These are phyloP conservation scores for Eurytoma californica DNA, from an alignment of 2,888 invertebrate genomes.

Conservation along the genomic window DNA sequence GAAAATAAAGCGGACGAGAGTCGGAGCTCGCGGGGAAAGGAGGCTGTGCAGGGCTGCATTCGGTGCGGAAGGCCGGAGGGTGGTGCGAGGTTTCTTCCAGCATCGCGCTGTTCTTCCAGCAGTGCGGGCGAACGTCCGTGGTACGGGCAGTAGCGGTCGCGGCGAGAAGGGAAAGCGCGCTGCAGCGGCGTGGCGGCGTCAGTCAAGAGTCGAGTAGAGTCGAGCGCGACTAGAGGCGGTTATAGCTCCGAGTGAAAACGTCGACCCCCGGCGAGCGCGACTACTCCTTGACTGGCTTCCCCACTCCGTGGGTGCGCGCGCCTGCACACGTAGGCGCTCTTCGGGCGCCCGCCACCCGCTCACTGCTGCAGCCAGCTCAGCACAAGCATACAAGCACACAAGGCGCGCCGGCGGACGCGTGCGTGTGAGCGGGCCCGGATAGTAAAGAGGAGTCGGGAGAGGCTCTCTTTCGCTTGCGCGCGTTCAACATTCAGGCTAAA, in stretches of 20 bases:
- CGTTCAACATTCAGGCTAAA: slow-evolving; percentile 65
- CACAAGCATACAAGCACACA: not conserved
- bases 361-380: not conserved
- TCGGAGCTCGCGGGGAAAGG: not conserved
- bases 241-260: slow-evolving; percentile 53
- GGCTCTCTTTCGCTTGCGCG: slow-evolving; percentile 26
- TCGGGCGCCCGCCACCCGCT: not conserved
- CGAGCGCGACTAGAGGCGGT: slow-evolving; percentile 36
- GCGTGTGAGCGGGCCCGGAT: too few relatives aligned
- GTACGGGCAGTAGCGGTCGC: slow-evolving; percentile 62
- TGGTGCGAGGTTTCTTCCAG: not conserved
- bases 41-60: slow-evolving; percentile 1
- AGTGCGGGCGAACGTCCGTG: slow-evolving; percentile 55
- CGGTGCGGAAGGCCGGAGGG: not conserved
- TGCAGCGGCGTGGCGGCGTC: slow-evolving; percentile 51
- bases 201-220: slow-evolving; percentile 35
- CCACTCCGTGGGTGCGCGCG: slow-evolving; percentile 10
- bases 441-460: too few relatives aligned
- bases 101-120: too few relatives aligned
- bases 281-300: slow-evolving; percentile 43
- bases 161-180: slow-evolving; percentile 67
- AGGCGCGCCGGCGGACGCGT: not conserved
- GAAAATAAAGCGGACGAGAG: not conserved
- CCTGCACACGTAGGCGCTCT: not conserved
- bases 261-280: slow-evolving; percentile 39